Evolutionary conservation across 2,888 invertebrate species (phyloP).

Genomic region (Coenonympha arcania): DNA sequence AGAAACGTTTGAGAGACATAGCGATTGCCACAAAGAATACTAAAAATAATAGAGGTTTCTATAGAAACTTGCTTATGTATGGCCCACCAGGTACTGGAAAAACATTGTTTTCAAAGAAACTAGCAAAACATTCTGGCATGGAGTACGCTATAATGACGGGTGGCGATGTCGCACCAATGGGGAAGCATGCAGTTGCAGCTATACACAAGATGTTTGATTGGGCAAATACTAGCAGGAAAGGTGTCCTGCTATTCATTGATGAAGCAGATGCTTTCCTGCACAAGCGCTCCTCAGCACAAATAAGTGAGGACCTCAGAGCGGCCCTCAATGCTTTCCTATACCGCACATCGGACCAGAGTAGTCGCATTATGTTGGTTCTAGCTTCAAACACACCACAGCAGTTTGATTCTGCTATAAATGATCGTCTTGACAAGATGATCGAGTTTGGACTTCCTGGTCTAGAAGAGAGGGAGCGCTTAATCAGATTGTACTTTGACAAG

Average conservation of each 20-base stretch:
- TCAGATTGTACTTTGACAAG: conserved; percentile 96
- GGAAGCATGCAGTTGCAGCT: conserved; percentile 97
- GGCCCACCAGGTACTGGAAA: conserved; percentile 99
- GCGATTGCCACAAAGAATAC: conserved; percentile 99
- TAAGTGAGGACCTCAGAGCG: conserved; percentile 95
- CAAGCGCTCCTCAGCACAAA: conserved; percentile 91
- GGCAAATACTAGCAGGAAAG: conserved; percentile 86
- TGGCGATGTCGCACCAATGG: conserved; percentile 98
- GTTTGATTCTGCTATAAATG: conserved; percentile 99
- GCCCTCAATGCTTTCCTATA: conserved; percentile 98
- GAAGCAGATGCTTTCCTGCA: conserved; percentile 99
- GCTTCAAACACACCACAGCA: conserved; percentile 99
- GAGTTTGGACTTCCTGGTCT: conserved; percentile 92
- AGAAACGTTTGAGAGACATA: conserved; percentile 93
- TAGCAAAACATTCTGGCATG: conserved; percentile 98
- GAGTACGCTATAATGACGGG: conserved; percentile 99
- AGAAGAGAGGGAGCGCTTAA: conserved; percentile 94
- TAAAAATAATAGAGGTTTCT: conserved; percentile 92
- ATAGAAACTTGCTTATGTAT: conserved; percentile 97
- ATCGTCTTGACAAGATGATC: conserved; percentile 96
- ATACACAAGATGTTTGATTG: conserved; percentile 98
- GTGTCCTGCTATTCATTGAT: conserved; percentile 95
- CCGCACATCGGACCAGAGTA: conserved; percentile 97
- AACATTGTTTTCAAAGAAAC: conserved; percentile 95
- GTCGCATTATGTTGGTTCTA: conserved; percentile 96